Conservation (phyloP, 2,888 invertebrate species). For the Tanytarsus gracilentus region DNA sequence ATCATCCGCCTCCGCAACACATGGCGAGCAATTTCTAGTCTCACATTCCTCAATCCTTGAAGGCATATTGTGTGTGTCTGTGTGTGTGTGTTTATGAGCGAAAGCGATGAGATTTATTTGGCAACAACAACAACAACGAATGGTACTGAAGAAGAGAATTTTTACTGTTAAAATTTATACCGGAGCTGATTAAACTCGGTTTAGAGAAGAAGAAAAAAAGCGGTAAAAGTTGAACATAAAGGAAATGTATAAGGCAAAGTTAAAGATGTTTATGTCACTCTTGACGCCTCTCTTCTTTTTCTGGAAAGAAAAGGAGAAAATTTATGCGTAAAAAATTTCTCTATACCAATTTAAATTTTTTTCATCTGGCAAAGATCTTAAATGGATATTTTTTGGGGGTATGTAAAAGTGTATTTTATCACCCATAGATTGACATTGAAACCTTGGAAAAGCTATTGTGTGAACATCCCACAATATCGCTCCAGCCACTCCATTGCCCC, state of each 20-base stretch:
- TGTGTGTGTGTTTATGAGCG: too few relatives aligned
- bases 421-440: too few relatives aligned
- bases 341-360: constrained; percentile 16
- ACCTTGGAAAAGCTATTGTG: too few relatives aligned
- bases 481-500: too few relatives aligned
- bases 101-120: constrained; percentile 7
- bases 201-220: not conserved
- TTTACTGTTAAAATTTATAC: constrained; percentile 10
- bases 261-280: constrained; percentile 21
- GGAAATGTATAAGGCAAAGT: not conserved
- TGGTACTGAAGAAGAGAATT: too few relatives aligned
- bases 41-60: not conserved
- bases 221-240: not conserved
- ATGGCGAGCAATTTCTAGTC: not conserved
- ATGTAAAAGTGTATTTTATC: too few relatives aligned
- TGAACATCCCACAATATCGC: too few relatives aligned
- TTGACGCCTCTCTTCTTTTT: not conserved
- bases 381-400: too few relatives aligned
- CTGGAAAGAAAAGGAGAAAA: not conserved
- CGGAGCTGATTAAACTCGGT: constrained; percentile 4
- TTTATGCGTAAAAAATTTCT: constrained; percentile 18
- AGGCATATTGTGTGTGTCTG: constrained; percentile 4
- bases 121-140: too few relatives aligned
- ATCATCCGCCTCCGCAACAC: not conserved
- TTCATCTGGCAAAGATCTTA: too few relatives aligned